phyloP scores from a whole-genome alignment of 2,113 vertebrate genomes.

The Xiphophorus couchianus region DNA sequence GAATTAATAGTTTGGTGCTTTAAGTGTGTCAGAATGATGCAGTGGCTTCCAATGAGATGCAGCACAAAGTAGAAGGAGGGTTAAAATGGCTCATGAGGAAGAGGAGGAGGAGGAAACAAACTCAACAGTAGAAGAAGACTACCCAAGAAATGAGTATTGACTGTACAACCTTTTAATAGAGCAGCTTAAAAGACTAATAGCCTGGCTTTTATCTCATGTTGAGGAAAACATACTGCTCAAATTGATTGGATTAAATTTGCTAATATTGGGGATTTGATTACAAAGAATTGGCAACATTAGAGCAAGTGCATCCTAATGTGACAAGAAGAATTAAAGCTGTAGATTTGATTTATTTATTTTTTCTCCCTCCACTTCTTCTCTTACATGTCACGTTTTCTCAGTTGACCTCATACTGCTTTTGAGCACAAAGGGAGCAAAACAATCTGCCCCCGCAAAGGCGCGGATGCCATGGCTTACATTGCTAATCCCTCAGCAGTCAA shows the following conservation, averaged over 20 bases:
- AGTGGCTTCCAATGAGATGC: slow-evolving; percentile 29
- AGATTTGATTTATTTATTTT: neutral
- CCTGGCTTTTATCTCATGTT: slow-evolving; percentile 31
- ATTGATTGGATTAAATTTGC: slow-evolving; percentile 41
- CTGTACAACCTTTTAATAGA: slow-evolving; percentile 46
- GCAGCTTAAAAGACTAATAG: slow-evolving; percentile 38
- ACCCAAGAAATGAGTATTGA: slow-evolving; percentile 37
- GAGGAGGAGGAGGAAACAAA: neutral
- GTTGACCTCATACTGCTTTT: slow-evolving; percentile 41
- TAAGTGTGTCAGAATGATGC: slow-evolving; percentile 55
- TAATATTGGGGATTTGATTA: slow-evolving; percentile 35
- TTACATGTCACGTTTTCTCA: slow-evolving; percentile 12
- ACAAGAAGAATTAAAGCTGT: slow-evolving; percentile 6
- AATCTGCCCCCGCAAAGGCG: slow-evolving; percentile 47
- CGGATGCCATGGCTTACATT: slow-evolving; percentile 46
- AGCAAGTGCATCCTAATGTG: slow-evolving; percentile 23
- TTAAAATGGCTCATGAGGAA: slow-evolving; percentile 48
- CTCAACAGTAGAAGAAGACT: slow-evolving; percentile 38
- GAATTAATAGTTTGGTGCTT: too few species aligned
- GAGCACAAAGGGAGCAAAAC: slow-evolving; percentile 36
- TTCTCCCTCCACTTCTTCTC: neutral
- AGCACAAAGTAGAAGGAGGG: slow-evolving; percentile 28
- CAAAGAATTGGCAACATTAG: slow-evolving; percentile 13
- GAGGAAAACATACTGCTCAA: slow-evolving; percentile 12
- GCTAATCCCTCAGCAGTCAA: slow-evolving; percentile 57